Evolutionary conservation across 2,797 vertebrate genomes (phyloP).

Genomic region (Vespertilio murinus): DNA sequence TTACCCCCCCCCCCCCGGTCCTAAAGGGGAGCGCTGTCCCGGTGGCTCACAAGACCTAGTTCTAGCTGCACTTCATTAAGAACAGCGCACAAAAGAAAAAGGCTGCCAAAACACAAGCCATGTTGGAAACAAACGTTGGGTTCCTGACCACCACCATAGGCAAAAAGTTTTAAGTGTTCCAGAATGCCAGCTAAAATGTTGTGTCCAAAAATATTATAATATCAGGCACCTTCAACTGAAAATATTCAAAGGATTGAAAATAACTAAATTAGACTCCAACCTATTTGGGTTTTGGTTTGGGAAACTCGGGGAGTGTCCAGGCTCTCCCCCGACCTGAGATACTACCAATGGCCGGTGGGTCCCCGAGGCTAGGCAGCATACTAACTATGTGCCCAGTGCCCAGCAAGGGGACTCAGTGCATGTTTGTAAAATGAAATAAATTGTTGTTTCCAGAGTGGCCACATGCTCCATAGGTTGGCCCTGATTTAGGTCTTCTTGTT

Average conservation of each 20-base stretch:
- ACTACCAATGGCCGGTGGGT: accelerated
- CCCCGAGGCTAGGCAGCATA: not conserved
- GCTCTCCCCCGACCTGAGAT: not conserved
- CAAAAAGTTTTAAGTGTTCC: not conserved
- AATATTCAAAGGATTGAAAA: not conserved
- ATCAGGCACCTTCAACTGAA: not conserved
- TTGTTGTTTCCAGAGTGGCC: not conserved
- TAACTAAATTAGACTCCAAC: not conserved
- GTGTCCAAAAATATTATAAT: no score
- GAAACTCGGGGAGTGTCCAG: not conserved
- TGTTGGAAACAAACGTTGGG: not conserved
- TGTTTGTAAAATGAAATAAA: not conserved
- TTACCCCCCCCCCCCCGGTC: not conserved
- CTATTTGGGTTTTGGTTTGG: not conserved
- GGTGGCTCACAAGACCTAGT: not conserved
- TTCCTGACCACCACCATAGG: not conserved
- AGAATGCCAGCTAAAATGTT: not conserved
- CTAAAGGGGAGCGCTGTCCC: not conserved
- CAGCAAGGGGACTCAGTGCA: not conserved
- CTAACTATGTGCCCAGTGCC: not conserved
- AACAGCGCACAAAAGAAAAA: not conserved
- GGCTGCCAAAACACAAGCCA: not conserved
- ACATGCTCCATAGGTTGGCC: not conserved
- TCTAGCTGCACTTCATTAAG: slow-evolving; percentile 16
- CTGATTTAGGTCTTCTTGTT: not conserved